A percentile compares a stretch with the other conserved stretches of the same genome.
These are phyloP conservation scores for Mobula birostris DNA, from an alignment of 2,113 vertebrate genomes.

Conservation along the genomic window DNA sequence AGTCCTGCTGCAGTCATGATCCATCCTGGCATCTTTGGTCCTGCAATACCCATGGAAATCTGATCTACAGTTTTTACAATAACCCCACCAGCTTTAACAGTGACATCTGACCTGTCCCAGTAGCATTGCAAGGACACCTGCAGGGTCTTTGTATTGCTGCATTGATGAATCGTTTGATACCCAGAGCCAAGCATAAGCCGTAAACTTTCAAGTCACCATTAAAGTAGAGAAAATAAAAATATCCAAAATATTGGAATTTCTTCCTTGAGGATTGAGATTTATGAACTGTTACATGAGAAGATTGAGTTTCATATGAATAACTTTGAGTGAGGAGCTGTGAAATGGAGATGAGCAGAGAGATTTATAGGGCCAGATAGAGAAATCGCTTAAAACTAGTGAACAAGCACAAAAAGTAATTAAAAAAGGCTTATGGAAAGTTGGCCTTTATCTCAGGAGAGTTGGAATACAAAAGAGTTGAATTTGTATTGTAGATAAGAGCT, in stretches of 20 bases:
- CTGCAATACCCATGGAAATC: neutral
- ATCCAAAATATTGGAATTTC: neutral
- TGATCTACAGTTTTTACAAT: neutral
- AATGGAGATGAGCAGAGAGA: too few relatives aligned
- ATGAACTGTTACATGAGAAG: conserved; percentile 1
- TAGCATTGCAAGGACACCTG: neutral
- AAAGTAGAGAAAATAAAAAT: neutral
- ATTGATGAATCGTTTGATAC: neutral
- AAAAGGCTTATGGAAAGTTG: neutral
- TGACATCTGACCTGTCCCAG: neutral
- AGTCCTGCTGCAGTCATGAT: neutral
- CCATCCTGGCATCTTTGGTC: neutral
- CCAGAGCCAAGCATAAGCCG: neutral
- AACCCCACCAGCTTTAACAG: neutral
- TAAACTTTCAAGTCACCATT: neutral
- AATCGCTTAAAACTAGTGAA: neutral
- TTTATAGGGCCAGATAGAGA: too few relatives aligned
- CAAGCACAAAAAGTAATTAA: neutral
- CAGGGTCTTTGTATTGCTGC: neutral
- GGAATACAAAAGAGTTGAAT: too few relatives aligned
- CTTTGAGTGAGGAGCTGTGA: neutral
- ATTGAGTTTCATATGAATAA: neutral
- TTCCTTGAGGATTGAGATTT: neutral
- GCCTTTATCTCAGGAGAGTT: neutral
- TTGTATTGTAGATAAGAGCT: neutral